Base-by-base conservation (phyloP, 2,888 invertebrate genomes). In the Sycophila texana region DNA sequence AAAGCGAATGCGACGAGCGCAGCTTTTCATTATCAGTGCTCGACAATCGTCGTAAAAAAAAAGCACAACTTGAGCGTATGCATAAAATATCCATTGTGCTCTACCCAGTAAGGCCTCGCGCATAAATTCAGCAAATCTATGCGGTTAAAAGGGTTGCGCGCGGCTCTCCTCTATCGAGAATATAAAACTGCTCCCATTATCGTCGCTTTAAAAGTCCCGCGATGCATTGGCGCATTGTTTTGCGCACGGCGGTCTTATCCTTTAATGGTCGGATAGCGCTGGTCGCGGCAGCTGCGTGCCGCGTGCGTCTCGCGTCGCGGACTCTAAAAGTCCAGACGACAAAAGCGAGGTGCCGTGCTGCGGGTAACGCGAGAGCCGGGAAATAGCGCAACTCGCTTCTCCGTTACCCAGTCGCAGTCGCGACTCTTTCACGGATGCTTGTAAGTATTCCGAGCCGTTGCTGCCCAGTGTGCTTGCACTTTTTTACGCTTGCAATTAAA, bases 181-280 rank as follows among this genome's bases (percentile, higher is more conserved):
- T n/a, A 53, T 53, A 53, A 53, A 53, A 53, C n/a, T 53, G 53
- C n/a, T 39, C 39, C 53, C 5, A 53, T 53, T 53, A 53, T 53
- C 26, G 10, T 12, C 66, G 49, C 47, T 39, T 39, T 39, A 39
- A 10, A 71, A 39, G 13, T 39, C 16, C 7, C 13, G 18, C 20
- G 30, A 74, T 22, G 71, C 71, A 72, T 77, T 53, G 53, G 39
- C 26, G 60, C 66, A 73, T 68, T 78, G 63, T 78, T 74, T 61
- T 39, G 39, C 47, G 26, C 14, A 0, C 20, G 20, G 1, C 18
- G 51, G 2, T 7, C 71, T 71, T 68, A 74, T 78, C 78, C 78
- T 74, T 78, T 78, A 74, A 78, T 68, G 68, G 78, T 68, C 73
- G 49, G 66, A 60, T 61, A 72, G 63, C 63, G 47, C 7, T 39